A percentile compares a stretch with the other conserved stretches of the same genome.
Evolutionary conservation across 2,797 vertebrate species (phyloP).

Genomic region (Xenopus petersii): DNA sequence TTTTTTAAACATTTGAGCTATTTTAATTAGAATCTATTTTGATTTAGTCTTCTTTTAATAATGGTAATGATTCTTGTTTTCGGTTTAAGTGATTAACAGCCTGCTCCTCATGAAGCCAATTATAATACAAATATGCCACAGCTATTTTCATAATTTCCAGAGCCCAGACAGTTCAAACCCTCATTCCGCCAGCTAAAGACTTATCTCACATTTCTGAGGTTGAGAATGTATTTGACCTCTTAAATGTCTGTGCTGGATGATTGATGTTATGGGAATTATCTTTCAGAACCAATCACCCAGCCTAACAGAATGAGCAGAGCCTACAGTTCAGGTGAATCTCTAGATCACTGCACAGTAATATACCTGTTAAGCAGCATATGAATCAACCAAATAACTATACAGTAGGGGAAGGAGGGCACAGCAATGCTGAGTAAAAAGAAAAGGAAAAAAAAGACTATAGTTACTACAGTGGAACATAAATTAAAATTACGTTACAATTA

Average conservation of each 20-base stretch:
- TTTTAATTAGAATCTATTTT: neutral
- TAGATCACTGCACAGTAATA: slow-evolving; percentile 7
- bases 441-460: no score
- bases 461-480: no score
- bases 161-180: neutral
- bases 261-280: neutral
- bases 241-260: slow-evolving; percentile 6
- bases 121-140: slow-evolving; percentile 22
- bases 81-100: slow-evolving; percentile 13
- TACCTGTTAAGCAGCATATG: slow-evolving; percentile 3
- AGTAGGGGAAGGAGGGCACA: neutral
- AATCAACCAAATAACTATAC: slow-evolving; percentile 2
- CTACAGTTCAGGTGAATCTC: neutral
- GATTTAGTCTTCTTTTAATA: neutral
- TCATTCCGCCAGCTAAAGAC: neutral
- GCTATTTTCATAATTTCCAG: slow-evolving; percentile 5
- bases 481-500: no score
- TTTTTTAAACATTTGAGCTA: neutral
- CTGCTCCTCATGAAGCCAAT: slow-evolving; percentile 25
- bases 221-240: slow-evolving; percentile 6
- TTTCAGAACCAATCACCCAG: slow-evolving; percentile 3
- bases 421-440: no score
- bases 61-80: slow-evolving; percentile 10
- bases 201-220: neutral
- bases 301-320: neutral